Percentiles rank a stretch among this genome's conserved stretches.
Conservation (phyloP, 2,797 vertebrate species). For the Acropternis orthonyx region DNA sequence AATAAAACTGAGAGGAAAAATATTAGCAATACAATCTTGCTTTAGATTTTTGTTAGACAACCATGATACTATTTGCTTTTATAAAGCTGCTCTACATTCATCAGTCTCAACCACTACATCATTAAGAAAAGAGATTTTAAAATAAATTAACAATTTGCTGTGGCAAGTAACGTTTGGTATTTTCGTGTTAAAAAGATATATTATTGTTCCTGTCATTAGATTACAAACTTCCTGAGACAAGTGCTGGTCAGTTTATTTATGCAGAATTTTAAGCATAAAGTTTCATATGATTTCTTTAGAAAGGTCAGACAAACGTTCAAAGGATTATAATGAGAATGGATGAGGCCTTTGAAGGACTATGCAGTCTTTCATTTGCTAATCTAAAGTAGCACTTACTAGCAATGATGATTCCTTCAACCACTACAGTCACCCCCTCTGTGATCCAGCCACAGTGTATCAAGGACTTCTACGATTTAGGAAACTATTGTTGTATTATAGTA, state of each 20-base stretch:
- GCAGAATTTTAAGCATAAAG: neutral
- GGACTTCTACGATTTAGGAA: constrained; percentile 4
- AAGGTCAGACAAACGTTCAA: constrained; percentile 34
- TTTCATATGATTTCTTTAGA: constrained; percentile 9
- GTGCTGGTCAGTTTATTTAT: constrained; percentile 8
- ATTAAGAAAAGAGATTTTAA: neutral
- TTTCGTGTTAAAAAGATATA: neutral
- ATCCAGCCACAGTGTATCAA: neutral
- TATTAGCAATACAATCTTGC: neutral
- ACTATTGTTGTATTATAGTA: neutral
- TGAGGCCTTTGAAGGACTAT: constrained; percentile 10
- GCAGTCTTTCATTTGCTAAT: constrained; percentile 55
- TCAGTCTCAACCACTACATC: neutral
- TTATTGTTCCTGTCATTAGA: neutral
- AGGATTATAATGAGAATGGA: constrained; percentile 42
- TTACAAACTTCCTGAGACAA: neutral
- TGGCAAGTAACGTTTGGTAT: neutral
- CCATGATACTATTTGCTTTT: neutral
- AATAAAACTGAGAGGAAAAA: neutral
- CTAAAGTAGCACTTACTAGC: constrained; percentile 47
- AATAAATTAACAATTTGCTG: neutral
- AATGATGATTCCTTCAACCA: constrained; percentile 30
- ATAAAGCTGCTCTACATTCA: neutral
- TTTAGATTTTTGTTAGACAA: neutral
- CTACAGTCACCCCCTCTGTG: neutral